Evolutionary conservation across 2,888 invertebrate species (phyloP).

Genomic region (Dynastes tityus): DNA sequence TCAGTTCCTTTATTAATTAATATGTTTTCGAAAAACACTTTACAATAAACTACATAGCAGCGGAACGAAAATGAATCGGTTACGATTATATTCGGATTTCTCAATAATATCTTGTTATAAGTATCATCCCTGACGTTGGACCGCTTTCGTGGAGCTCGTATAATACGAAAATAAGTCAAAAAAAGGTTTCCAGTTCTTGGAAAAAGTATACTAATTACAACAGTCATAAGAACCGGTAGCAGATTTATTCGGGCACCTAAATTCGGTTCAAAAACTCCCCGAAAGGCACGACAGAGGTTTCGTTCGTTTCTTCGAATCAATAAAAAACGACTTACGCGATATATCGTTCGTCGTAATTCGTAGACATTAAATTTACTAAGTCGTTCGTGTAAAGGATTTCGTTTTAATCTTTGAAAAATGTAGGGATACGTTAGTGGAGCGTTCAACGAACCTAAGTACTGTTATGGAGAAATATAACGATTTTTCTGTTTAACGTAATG

Average conservation of each 20-base stretch:
- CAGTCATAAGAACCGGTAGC: conserved; percentile 23
- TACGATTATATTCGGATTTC: conserved; percentile 9
- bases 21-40: not conserved
- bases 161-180: conserved; percentile 5
- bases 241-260: conserved; percentile 3
- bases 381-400: not conserved
- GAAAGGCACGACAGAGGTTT: not conserved
- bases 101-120: conserved; percentile 10
- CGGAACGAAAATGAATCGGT: conserved; percentile 7
- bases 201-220: not conserved
- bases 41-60: not conserved
- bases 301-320: conserved; percentile 14
- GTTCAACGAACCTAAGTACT: too few relatives aligned
- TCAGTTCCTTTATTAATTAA: not conserved
- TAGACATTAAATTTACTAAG: conserved; percentile 21
- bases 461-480: too few relatives aligned
- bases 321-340: not conserved
- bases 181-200: not conserved
- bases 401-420: not conserved
- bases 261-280: not conserved
- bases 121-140: not conserved
- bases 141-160: conserved; percentile 3
- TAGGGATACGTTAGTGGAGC: too few relatives aligned
- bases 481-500: too few relatives aligned
- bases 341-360: conserved; percentile 15